A percentile compares a stretch with the other conserved stretches of the same genome.
These are phyloP conservation scores for Rhinichthys klamathensis DNA, from an alignment of 2,113 vertebrate genomes.

Conservation along the genomic window DNA sequence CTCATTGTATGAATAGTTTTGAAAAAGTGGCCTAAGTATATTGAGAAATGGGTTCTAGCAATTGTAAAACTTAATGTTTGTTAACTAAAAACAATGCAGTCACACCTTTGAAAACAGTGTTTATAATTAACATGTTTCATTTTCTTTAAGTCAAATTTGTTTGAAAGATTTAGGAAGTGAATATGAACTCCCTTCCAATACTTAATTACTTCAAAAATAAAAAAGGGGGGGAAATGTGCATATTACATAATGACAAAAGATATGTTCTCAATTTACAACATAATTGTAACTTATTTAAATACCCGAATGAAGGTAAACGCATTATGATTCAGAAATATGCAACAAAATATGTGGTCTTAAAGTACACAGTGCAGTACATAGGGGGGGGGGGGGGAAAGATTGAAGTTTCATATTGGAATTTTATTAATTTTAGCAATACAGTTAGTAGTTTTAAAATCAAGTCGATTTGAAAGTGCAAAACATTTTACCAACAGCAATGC, in stretches of 20 bases:
- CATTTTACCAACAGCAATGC: neutral
- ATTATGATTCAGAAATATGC: neutral
- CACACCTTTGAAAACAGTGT: too few relatives aligned
- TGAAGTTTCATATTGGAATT: neutral
- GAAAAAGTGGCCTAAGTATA: too few relatives aligned
- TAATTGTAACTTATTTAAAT: neutral
- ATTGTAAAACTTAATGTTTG: too few relatives aligned
- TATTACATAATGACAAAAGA: neutral
- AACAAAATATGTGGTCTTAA: neutral
- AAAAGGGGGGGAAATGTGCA: neutral
- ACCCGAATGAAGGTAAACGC: neutral
- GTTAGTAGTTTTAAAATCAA: neutral
- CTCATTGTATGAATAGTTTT: too few relatives aligned
- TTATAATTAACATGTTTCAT: neutral
- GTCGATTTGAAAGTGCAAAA: neutral
- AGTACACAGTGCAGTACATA: neutral
- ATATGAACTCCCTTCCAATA: neutral
- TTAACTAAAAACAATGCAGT: too few relatives aligned
- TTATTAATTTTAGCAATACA: neutral
- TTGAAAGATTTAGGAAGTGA: too few relatives aligned
- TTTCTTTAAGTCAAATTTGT: neutral
- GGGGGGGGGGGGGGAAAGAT: neutral
- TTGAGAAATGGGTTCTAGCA: too few relatives aligned
- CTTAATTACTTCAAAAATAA: neutral
- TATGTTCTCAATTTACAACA: neutral